Percentiles rank a stretch among this genome's conserved stretches.
Conservation (phyloP, 35 echinoderm and acorn worm species). For the Anneissia japonica region DNA sequence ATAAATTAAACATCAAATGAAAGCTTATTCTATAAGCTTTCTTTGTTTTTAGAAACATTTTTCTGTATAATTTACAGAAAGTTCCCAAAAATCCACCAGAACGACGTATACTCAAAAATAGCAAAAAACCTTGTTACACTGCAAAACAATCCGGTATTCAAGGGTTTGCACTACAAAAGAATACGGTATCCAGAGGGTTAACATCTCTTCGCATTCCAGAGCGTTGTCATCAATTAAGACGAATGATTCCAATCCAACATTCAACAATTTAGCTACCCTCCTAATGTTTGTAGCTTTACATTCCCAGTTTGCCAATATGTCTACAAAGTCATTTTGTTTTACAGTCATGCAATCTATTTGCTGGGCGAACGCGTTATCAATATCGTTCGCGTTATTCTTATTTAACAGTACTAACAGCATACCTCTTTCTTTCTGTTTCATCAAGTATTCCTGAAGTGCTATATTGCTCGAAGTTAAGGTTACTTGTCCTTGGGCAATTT, state of each 20-base stretch:
- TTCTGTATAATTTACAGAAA: too few species aligned
- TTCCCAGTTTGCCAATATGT: conserved; percentile 5
- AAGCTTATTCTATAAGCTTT: too few species aligned
- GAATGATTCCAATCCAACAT: neutral
- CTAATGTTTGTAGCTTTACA: neutral
- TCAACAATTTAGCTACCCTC: neutral
- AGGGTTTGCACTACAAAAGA: too few species aligned
- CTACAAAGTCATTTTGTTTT: conserved; percentile 2
- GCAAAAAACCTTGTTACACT: too few species aligned
- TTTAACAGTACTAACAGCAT: neutral
- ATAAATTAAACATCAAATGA: too few species aligned
- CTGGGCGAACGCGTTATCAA: neutral
- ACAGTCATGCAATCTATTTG: neutral
- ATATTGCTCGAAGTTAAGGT: neutral
- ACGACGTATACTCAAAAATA: too few species aligned
- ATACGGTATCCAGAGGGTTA: too few species aligned
- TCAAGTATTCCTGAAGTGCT: neutral
- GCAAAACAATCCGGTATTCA: too few species aligned
- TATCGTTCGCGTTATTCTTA: neutral
- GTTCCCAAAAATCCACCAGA: too few species aligned
- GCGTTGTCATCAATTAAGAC: conserved; percentile 13
- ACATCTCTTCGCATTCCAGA: conserved; percentile 13
- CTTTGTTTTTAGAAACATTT: too few species aligned
- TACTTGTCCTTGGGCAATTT: neutral
- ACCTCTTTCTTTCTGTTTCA: neutral